Evolutionary conservation across 2,113 vertebrate genomes (phyloP).

Genomic region (Salminus brasiliensis): DNA sequence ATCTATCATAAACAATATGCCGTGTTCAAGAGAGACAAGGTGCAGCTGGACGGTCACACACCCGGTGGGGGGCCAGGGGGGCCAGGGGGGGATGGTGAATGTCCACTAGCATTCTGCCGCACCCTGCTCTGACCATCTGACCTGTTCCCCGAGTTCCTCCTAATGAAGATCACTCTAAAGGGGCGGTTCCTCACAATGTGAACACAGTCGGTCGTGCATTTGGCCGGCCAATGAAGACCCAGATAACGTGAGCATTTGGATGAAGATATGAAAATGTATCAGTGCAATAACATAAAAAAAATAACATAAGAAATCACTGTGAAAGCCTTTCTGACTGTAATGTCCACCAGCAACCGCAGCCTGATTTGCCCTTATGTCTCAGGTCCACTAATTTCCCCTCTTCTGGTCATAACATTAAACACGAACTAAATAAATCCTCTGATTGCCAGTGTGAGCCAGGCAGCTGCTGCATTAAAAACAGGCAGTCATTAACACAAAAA

Average conservation of each 20-base stretch:
- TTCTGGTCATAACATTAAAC: constrained; percentile 61
- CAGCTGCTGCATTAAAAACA: constrained; percentile 56
- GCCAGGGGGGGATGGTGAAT: constrained; percentile 52
- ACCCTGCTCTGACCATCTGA: constrained; percentile 46
- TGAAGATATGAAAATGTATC: constrained; percentile 41
- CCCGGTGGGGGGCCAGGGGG: constrained; percentile 30
- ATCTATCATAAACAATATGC: constrained; percentile 69
- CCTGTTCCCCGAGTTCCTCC: constrained; percentile 61
- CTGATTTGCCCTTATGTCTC: constrained; percentile 49
- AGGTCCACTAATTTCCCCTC: constrained; percentile 55
- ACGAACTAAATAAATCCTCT: constrained; percentile 61
- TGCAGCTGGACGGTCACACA: constrained; percentile 77
- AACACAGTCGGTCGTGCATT: constrained; percentile 54
- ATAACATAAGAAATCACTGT: constrained; percentile 42
- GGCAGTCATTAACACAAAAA: constrained; percentile 68
- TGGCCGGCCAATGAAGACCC: too few species aligned
- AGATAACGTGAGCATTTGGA: too few species aligned
- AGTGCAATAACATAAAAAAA: constrained; percentile 29
- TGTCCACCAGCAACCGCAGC: constrained; percentile 34
- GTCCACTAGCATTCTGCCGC: constrained; percentile 64
- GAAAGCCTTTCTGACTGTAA: constrained; percentile 34
- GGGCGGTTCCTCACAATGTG: constrained; percentile 48
- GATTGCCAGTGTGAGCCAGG: constrained; percentile 43
- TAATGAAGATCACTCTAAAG: constrained; percentile 49
- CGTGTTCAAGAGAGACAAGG: constrained; percentile 54